A percentile compares a stretch with the other conserved stretches of the same genome.
These are phyloP conservation scores for Ibidorhyncha struthersii DNA, from an alignment of 2,113 vertebrate species.

Conservation along the genomic window DNA sequence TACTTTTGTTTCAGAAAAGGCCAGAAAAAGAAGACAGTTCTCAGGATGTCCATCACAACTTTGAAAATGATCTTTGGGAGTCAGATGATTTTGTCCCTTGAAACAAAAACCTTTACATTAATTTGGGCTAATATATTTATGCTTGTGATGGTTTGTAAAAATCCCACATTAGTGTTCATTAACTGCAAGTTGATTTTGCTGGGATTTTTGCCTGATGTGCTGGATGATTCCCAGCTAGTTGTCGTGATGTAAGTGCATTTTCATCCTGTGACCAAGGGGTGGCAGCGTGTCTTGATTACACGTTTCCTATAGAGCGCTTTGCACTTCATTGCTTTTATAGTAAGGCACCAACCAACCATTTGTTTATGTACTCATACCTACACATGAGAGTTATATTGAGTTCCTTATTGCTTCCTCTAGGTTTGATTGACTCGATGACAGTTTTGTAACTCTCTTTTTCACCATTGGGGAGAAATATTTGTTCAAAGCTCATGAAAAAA, in stretches of 20 bases:
- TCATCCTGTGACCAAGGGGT: slow-evolving; percentile 28
- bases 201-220: not conserved
- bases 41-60: not conserved
- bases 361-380: not conserved
- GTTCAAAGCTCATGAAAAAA: not conserved
- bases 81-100: not conserved
- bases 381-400: not conserved
- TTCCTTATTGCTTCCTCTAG: not conserved
- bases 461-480: not conserved
- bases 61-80: not conserved
- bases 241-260: not conserved
- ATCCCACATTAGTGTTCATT: not conserved
- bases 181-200: not conserved
- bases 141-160: not conserved
- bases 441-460: not conserved
- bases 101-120: not conserved
- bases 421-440: not conserved
- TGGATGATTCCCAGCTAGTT: not conserved
- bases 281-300: slow-evolving; percentile 12
- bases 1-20: not conserved
- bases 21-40: not conserved
- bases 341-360: not conserved
- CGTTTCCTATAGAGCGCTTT: fast-evolving
- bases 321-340: not conserved
- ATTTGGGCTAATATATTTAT: not conserved